These are phyloP conservation scores for Peromyscus polionotus DNA, from an alignment of 2,113 vertebrate species.

Conservation along the genomic window DNA sequence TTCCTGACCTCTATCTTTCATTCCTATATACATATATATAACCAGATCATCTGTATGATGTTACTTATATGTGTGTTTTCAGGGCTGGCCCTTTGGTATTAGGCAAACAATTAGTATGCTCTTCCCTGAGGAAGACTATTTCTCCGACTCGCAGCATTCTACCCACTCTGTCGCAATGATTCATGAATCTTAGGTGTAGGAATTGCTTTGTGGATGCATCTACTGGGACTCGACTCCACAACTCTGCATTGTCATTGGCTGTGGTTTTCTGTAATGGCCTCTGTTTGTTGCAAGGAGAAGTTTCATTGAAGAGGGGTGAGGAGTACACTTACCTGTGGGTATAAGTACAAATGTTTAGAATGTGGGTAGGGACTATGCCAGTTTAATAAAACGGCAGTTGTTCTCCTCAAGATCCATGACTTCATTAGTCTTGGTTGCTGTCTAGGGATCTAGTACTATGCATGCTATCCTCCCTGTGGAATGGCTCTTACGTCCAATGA, in stretches of 20 bases:
- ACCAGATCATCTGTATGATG: no score
- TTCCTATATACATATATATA: neutral
- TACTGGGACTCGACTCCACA: neutral
- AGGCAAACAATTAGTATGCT: neutral
- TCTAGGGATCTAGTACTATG: neutral
- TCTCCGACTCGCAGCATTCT: neutral
- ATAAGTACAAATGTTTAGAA: neutral
- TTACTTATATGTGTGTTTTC: neutral
- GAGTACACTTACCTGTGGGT: neutral
- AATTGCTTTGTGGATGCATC: neutral
- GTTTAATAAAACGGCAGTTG: neutral
- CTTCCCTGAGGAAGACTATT: neutral
- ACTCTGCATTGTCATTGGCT: neutral
- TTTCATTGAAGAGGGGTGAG: no score
- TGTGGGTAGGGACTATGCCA: neutral
- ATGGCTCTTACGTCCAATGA: neutral
- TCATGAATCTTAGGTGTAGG: neutral
- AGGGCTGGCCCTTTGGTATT: neutral
- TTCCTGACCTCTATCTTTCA: neutral
- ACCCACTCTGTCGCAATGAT: neutral
- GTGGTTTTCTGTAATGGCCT: neutral
- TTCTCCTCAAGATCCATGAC: neutral
- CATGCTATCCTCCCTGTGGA: neutral
- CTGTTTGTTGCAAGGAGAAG: neutral
- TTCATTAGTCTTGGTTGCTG: neutral